phyloP scores from a whole-genome alignment of 2,797 vertebrate species.

The Pseudochirops corinnae region DNA sequence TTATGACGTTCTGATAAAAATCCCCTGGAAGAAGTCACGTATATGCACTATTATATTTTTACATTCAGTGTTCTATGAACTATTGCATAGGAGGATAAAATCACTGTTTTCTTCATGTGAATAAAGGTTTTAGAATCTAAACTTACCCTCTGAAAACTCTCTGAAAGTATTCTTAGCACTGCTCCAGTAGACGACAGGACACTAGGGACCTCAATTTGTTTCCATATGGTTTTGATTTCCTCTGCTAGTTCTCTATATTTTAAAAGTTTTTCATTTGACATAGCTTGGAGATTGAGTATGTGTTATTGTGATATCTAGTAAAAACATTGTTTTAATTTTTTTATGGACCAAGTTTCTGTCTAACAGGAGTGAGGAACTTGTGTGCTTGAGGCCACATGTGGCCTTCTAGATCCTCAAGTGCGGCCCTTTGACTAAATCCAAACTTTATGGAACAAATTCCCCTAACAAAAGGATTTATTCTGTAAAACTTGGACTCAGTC shows the following conservation, averaged over 20 bases:
- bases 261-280: not conserved
- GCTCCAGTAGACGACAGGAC: not conserved
- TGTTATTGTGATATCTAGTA: not conserved
- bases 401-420: too few relatives aligned
- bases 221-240: not conserved
- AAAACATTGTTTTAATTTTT: not conserved
- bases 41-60: not conserved
- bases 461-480: too few relatives aligned
- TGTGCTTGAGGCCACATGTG: too few relatives aligned
- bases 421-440: too few relatives aligned
- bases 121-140: not conserved
- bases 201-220: not conserved
- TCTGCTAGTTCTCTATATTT: not conserved
- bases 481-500: too few relatives aligned
- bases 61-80: not conserved
- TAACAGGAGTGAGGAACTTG: too few relatives aligned
- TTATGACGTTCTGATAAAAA: not conserved
- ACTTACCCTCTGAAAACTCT: not conserved
- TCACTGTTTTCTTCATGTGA: not conserved
- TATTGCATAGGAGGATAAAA: not conserved
- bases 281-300: not conserved
- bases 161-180: not conserved
- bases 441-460: too few relatives aligned
- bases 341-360: not conserved
- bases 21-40: not conserved